Evolutionary conservation across 2,888 invertebrate genomes (phyloP), one percentile per base, ranked within the genome.

Genomic region (Noctuana brunneofusca): DNA sequence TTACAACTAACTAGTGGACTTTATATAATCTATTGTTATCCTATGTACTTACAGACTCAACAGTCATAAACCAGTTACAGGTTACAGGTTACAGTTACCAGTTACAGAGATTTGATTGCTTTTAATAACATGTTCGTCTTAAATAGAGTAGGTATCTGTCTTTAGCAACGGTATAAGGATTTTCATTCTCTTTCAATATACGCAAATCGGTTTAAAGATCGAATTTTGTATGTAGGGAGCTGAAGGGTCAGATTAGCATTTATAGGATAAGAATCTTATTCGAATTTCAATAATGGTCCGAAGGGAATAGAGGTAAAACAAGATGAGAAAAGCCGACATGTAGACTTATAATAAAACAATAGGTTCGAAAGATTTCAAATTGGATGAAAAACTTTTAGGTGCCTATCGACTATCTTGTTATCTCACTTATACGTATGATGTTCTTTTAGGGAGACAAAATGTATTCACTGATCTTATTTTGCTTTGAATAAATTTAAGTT

Each of bases 221-320:
- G 56, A 58, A 67, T 65, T 65, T 65, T 65, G 58, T 58, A 27
- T 62, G 58, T 62, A 60, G 64, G 53, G 58, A 65, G 54, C 64
- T 65, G 67, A 68, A 65, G 65, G 65, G 67, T 66, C 62, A 66
- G 65, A 65, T 66, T 57, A 67, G 59, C 58, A 67, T 63, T 66
- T 63, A 63, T 63, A 63, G 60, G 59, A 53, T 58, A 70, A 69
- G 68, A 73, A 75, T 75, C 75, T 80, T 80, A 74, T 71, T 69
- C 71, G 68, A 75, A 78, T 75, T 62, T 75, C 73, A 74, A 71
- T 69, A 71, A 62, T 62, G 55, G 71, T 73, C 71, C 74, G 73
- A 72, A 75, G 48, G 56, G 54, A 54, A 62, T 62, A 57, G 48
- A 62, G 62, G 62, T 62, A 62, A 62, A 62, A 62, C 55, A 62